Evolutionary conservation across 2,113 vertebrate species (phyloP), one percentile per base, ranked within the genome.

Genomic region (Thunnus thynnus): DNA sequence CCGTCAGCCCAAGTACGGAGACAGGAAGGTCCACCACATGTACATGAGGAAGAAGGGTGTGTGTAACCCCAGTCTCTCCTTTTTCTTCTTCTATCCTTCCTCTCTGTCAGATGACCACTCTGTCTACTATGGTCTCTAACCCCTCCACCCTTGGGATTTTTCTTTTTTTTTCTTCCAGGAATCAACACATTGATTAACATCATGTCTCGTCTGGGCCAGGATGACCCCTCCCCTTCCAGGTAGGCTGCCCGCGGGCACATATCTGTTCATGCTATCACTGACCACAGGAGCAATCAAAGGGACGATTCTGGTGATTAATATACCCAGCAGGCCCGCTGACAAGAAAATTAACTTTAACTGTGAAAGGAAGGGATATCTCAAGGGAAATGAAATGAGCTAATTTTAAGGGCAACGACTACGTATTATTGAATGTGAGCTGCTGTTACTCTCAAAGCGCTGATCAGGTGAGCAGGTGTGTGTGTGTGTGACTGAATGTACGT

Each of bases 121-220:
- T 6, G 6, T 69, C 61, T 41, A 0, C 44, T 2, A 4, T 11
- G 10, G 0, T 5, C 55, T 1, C 54, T 80, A 51, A 85, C 60
- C 65, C 30, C 64, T 25, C 48, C 47, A 4, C 50, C 17, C 20
- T 4, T 55, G 52, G 64, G 8, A 9, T 75, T 16, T 68, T 44
- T 41, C 46, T 50, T 51, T 50, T 51, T 47, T 48, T 14, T 52
- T 46, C 62, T 82, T 51, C 36, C 93, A 99, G 98, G 98, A 73
- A 99, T 99, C 94, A 99, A 99, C 92, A 99, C 98, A 0, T 88
- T 99, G 94, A 99, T 99, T 94, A 99, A 99, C 94, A 99, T 99
- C 91, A 99, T 99, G 98, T 99, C 98, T 67, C 97, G 98, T n/a
- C 96, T 99, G 89, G 98, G 98, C 63, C 98, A 99, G 95, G 98